Conservation (phyloP, 2,888 invertebrate genomes). For the Drosophila gaucha region DNA sequence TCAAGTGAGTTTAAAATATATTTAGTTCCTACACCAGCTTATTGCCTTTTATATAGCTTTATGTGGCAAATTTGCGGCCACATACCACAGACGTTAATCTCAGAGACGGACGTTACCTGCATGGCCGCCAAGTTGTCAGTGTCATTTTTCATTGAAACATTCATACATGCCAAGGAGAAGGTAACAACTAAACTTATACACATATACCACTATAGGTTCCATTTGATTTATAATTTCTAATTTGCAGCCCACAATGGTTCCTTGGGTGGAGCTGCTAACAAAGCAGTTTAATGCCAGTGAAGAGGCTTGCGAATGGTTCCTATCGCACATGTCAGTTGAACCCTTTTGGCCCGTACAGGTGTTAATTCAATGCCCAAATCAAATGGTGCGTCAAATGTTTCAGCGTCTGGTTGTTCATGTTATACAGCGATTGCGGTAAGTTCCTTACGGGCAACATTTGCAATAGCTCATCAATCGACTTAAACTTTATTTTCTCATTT, state of each 20-base stretch:
- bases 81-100: constrained; percentile 94
- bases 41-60: constrained; percentile 87
- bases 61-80: constrained; percentile 98
- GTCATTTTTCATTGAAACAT: constrained; percentile 97
- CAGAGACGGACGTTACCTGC: constrained; percentile 92
- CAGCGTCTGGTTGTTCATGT: constrained; percentile 97
- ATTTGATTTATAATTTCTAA: neutral
- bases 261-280: constrained; percentile 97
- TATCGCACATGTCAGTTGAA: constrained; percentile 96
- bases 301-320: constrained; percentile 95
- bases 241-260: constrained; percentile 95
- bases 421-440: constrained; percentile 93
- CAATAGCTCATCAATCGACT: neutral
- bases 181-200: constrained; percentile 84
- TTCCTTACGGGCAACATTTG: neutral
- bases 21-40: neutral
- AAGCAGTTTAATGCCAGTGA: constrained; percentile 97
- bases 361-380: constrained; percentile 97
- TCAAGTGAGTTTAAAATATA: constrained; percentile 88
- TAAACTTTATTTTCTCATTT: neutral
- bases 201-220: neutral
- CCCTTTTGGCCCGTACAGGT: constrained; percentile 98
- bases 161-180: constrained; percentile 98
- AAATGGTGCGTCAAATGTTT: constrained; percentile 98
- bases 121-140: constrained; percentile 95